phyloP scores from a whole-genome alignment of 2,113 vertebrate genomes.

The Chelonoidis abingdonii region DNA sequence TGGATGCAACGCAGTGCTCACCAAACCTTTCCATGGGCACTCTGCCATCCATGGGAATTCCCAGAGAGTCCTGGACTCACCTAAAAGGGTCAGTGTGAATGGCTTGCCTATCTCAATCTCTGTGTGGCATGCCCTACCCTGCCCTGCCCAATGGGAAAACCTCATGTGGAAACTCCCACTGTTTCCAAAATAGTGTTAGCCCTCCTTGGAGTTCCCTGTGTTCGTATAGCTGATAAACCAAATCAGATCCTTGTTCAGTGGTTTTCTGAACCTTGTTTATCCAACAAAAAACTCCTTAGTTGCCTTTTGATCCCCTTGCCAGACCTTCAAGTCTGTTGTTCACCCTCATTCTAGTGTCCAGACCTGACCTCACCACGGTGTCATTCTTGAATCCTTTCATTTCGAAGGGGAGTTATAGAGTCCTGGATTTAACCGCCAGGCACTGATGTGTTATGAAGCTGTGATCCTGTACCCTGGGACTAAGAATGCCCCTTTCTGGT shows the following conservation, averaged over 20 bases:
- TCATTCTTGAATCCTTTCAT: not conserved
- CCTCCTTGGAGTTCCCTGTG: not conserved
- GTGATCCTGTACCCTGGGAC: not conserved
- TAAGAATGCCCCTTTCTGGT: not conserved
- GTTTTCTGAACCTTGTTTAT: not conserved
- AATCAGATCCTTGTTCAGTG: not conserved
- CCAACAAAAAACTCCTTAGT: not conserved
- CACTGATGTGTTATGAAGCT: not conserved
- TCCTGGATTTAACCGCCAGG: conserved; percentile 15
- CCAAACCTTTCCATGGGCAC: not conserved
- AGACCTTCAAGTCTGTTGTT: not conserved
- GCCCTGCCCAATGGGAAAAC: fast-evolving
- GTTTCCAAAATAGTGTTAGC: not conserved
- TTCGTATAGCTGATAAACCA: not conserved
- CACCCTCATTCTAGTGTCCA: not conserved
- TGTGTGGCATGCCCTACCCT: not conserved
- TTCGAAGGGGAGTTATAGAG: not conserved
- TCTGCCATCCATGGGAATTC: not conserved
- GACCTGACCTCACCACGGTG: not conserved
- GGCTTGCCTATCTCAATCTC: not conserved
- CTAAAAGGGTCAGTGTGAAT: not conserved
- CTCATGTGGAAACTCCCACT: not conserved
- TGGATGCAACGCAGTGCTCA: not conserved
- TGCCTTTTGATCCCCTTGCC: not conserved
- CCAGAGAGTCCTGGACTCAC: not conserved